Base-by-base conservation (phyloP, 2,113 vertebrate genomes). In the Prinia subflava region DNA sequence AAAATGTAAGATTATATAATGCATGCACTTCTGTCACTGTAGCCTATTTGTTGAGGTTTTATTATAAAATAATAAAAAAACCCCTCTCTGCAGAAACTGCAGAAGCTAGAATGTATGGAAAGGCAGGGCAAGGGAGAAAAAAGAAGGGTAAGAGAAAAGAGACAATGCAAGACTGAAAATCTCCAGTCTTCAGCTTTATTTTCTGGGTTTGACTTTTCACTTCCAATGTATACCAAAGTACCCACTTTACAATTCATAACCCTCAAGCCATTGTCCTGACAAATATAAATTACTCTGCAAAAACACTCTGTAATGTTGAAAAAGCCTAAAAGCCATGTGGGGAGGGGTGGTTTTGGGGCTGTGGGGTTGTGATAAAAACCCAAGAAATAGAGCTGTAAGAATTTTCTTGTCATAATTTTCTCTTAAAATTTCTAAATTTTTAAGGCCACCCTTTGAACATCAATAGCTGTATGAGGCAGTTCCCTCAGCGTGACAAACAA, bases 1-100 rank as follows among this genome's bases (percentile, higher is more conserved):
- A 83, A 90, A 75, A 87, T 78, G 28, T 41, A 60, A 57, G 30
- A 71, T 94, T 92, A 59, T 64, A 37, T 91, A 89, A 94, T 39
- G 23, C 20, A 42, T 31, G 9, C 14, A 68, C 5, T 42, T 80
- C 12, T 89, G 47, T 67, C 57, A 33, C 25, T 49, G 44, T 67
- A 83, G 24, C 6, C 10, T 52, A 11, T 83, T 87, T 80, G 47
- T 52, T 47, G 10, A 78, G 22, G 16, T 69, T 90, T 90, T 81
- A n/a, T 52, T 12, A 77, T 14, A 75, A 81, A 86, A n/a, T n/a
- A 42, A 60, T 24, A 70, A 70, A 85, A 62, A 69, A 83, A 24
- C 1, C 2, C 22, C 8, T 1, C 24, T 39, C 47, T 81, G 17
- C 9, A 67, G 41, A 22, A 44, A 64, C 1, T 77, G 24, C 7